Percentiles rank a stretch among this genome's conserved stretches.
Evolutionary conservation across 2,113 vertebrate species (phyloP).

Genomic region (Apodemus speciosus): DNA sequence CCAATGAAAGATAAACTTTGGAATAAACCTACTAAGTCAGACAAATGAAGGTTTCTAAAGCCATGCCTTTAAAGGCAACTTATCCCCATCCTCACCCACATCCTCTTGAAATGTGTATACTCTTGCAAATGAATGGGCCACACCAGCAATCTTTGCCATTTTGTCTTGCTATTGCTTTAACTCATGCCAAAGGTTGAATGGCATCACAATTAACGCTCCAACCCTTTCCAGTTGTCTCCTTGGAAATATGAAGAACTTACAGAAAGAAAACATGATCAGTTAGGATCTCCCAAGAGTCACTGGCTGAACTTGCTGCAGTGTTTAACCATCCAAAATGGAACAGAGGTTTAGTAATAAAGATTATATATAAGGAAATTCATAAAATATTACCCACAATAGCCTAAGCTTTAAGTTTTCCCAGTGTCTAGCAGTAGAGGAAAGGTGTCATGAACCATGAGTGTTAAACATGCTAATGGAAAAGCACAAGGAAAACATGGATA

Average conservation of each 20-base stretch:
- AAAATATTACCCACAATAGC: background rate
- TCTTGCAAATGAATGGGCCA: background rate
- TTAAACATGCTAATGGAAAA: background rate
- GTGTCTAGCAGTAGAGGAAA: background rate
- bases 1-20: background rate
- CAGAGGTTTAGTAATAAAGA: constrained; percentile 1
- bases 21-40: background rate
- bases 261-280: background rate
- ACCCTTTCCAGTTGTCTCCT: background rate
- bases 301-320: background rate
- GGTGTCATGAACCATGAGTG: background rate
- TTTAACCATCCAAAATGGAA: background rate
- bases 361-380: background rate
- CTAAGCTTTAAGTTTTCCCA: background rate
- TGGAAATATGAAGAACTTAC: constrained; percentile 16
- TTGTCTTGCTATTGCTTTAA: background rate
- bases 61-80: background rate
- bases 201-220: background rate
- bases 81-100: background rate
- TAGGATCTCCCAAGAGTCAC: background rate
- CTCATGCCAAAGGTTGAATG: background rate
- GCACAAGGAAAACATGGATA: background rate
- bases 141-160: background rate
- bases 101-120: background rate
- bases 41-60: background rate